These are phyloP conservation scores for Arenaria interpres DNA, from an alignment of 2,113 vertebrate genomes.

Conservation along the genomic window DNA sequence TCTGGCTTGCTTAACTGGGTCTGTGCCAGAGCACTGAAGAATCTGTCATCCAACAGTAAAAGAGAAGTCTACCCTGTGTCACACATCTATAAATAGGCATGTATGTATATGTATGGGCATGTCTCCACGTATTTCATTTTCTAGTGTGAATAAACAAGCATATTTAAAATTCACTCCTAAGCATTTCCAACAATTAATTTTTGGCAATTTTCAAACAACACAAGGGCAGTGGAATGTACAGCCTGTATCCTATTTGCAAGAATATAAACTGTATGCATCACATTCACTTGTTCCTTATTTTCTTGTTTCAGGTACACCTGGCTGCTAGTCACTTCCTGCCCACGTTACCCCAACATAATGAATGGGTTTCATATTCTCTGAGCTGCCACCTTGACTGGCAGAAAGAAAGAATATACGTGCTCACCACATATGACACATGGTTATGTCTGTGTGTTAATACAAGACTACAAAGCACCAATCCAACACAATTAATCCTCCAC, in stretches of 20 bases:
- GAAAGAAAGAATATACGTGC: background rate
- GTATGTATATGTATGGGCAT: slow-evolving; percentile 21
- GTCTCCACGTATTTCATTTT: background rate
- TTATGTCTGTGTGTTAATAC: background rate
- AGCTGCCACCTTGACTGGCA: background rate
- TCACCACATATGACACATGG: background rate
- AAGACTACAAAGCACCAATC: background rate
- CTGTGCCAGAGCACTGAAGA: slow-evolving; percentile 11
- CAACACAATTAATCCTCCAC: background rate
- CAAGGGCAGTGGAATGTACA: background rate
- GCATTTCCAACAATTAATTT: slow-evolving; percentile 3
- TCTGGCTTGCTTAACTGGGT: slow-evolving; percentile 10
- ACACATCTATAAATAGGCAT: slow-evolving; percentile 13
- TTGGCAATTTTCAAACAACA: background rate
- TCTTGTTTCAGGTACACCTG: background rate
- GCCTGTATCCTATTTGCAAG: background rate
- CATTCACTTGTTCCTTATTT: background rate
- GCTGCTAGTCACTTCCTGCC: background rate
- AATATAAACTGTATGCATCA: background rate
- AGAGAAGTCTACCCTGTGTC: background rate
- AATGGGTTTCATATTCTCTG: rapidly evolving
- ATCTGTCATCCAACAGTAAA: background rate
- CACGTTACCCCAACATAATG: background rate
- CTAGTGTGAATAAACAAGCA: slow-evolving; percentile 13
- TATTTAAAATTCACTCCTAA: background rate